A percentile compares a stretch with the other conserved stretches of the same genome.
phyloP scores from a whole-genome alignment of 1,140 invertebrate genomes.

The Meloidogyne floridensis region DNA sequence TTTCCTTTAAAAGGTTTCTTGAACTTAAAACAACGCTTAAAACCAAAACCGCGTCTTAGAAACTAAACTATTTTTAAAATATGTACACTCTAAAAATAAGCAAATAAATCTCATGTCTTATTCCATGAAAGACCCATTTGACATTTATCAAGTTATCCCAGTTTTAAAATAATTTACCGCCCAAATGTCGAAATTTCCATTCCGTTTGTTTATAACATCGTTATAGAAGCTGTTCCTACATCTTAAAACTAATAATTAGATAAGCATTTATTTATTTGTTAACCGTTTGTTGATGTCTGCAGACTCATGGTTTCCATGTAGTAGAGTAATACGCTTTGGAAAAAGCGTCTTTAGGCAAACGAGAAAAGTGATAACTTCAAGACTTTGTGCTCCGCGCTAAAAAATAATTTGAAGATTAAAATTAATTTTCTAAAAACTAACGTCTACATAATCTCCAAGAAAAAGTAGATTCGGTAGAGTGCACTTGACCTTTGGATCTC shows the following conservation, averaged over 20 bases:
- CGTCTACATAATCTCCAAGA: slow-evolving; percentile 18
- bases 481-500: neutral
- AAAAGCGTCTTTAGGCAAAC: slow-evolving; percentile 70
- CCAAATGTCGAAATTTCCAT: neutral
- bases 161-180: neutral
- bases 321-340: slow-evolving; percentile 73
- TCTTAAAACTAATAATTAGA: neutral
- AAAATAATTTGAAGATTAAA: neutral
- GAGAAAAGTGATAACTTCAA: slow-evolving; percentile 71
- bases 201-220: slow-evolving; percentile 8
- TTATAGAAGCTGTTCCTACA: slow-evolving; percentile 10
- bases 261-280: neutral
- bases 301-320: slow-evolving; percentile 53
- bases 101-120: no score
- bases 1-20: no score
- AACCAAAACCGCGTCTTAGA: no score
- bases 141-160: no score
- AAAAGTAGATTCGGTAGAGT: slow-evolving; percentile 7
- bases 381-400: slow-evolving; percentile 76
- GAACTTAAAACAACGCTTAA: no score
- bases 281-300: slow-evolving; percentile 18
- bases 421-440: neutral
- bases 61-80: no score
- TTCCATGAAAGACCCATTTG: no score
- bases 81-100: no score